phyloP scores from a whole-genome alignment of 2,888 invertebrate species.

The Morpho deidamia region DNA sequence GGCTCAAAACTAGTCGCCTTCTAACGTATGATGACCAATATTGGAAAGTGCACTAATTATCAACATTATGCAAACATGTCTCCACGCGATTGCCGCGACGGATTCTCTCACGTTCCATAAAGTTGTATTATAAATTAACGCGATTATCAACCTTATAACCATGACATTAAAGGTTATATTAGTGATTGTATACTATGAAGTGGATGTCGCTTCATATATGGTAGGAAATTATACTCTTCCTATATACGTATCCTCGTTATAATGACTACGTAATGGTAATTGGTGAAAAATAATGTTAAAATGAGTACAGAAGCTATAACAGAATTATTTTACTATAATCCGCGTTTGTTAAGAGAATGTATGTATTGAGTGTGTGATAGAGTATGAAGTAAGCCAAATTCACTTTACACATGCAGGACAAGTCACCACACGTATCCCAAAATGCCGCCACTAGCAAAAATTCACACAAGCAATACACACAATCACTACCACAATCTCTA shows the following conservation, averaged over 20 bases:
- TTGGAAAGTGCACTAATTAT: conserved; percentile 23
- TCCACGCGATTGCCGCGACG: conserved; percentile 9
- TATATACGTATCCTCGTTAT: conserved; percentile 11
- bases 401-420: too few relatives aligned
- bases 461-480: too few relatives aligned
- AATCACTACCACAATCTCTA: too few relatives aligned
- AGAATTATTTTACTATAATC: too few relatives aligned
- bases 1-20: too few relatives aligned
- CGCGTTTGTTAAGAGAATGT: too few relatives aligned
- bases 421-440: too few relatives aligned
- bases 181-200: not conserved
- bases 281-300: too few relatives aligned
- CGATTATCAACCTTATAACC: not conserved
- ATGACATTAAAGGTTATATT: not conserved
- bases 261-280: not conserved
- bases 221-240: conserved; percentile 19
- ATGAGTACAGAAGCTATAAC: too few relatives aligned
- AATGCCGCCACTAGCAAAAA: too few relatives aligned
- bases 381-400: too few relatives aligned
- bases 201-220: conserved; percentile 8
- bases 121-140: not conserved
- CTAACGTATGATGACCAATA: conserved; percentile 11
- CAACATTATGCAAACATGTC: conserved; percentile 24
- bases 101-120: conserved; percentile 20
- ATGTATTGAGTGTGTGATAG: too few relatives aligned